Evolutionary conservation across 1,140 invertebrate genomes (phyloP), one percentile per base, ranked within the genome.

Genomic region (Rhyzopertha dominica): DNA sequence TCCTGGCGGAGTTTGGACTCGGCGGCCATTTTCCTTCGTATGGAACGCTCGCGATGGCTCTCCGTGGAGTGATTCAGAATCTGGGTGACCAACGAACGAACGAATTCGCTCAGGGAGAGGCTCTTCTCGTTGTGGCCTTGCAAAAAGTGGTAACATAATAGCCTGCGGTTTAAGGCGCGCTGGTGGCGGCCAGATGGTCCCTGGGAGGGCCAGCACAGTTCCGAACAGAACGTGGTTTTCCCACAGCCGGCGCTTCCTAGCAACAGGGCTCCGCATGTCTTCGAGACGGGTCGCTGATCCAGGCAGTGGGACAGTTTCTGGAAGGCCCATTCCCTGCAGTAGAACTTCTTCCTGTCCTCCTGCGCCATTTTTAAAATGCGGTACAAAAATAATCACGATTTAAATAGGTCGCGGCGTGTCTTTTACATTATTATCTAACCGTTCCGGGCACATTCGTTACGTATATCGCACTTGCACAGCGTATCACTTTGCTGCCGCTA

Each of bases 311-410:
- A 82, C n/a, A 97, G 76, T 68, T 96, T 96, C 62, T 88, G 85
- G 56, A 96, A 93, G 1, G 88, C 90, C 94, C 93, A 97, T 69
- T 96, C 92, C 10, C 94, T 78, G 59, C 85, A 87, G 65, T 82
- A 82, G 63, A 86, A 85, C 35, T 79, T 77, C 56, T 82, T 82
- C 58, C 74, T 74, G 50, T 77, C 75, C 48, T 65, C 63, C 10
- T 50, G 43, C 29, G 53, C 50, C 44, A 47, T 53, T 19, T 48
- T 51, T 35, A n/a, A 10, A 9, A 1, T 2, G 36, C 24, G 7
- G 24, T n/a, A 26, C 24, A 26, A 7, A n/a, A 26, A 26, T 26
- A 26, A 26, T n/a, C n/a, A n/a, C n/a, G n/a, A n/a, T n/a, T n/a
- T n/a, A n/a, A n/a, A n/a, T n/a, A n/a, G n/a, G n/a, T n/a, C n/a